phyloP scores from a whole-genome alignment of 2,797 vertebrate species.

The Urocyon cinereoargenteus region DNA sequence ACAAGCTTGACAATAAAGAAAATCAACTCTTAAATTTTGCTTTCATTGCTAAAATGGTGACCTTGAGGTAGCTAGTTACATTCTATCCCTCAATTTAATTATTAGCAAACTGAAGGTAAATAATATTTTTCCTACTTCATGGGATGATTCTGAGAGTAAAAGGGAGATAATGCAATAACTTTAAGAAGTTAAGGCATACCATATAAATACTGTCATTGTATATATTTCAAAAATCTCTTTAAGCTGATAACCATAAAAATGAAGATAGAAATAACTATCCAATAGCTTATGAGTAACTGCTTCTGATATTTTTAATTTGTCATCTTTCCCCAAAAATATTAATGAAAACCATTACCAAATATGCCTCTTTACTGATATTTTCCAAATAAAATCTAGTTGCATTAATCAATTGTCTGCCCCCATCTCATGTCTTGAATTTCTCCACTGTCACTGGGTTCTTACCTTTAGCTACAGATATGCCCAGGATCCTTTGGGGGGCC shows the following conservation, averaged over 20 bases:
- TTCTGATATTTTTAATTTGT: not conserved
- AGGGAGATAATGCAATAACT: not conserved
- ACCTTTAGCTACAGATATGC: not conserved
- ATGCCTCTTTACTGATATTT: not conserved
- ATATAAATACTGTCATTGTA: not conserved
- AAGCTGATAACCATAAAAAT: not conserved
- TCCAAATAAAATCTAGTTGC: not conserved
- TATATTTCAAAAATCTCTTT: not conserved
- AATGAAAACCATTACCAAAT: slow-evolving; percentile 28
- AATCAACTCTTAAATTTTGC: not conserved
- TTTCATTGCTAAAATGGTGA: not conserved
- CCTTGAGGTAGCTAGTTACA: not conserved
- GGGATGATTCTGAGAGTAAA: slow-evolving; percentile 5
- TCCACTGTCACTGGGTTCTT: not conserved
- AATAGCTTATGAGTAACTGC: not conserved
- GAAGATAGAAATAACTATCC: not conserved
- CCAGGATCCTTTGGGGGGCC: not conserved
- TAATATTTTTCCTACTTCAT: not conserved
- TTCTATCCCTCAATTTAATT: not conserved
- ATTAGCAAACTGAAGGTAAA: not conserved
- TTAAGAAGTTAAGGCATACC: not conserved
- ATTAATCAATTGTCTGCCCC: not conserved
- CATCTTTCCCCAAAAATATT: not conserved
- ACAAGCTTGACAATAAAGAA: not conserved
- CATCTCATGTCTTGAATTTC: not conserved